phyloP scores from a whole-genome alignment of 2,113 vertebrate genomes.

The Phoenicopterus ruber region DNA sequence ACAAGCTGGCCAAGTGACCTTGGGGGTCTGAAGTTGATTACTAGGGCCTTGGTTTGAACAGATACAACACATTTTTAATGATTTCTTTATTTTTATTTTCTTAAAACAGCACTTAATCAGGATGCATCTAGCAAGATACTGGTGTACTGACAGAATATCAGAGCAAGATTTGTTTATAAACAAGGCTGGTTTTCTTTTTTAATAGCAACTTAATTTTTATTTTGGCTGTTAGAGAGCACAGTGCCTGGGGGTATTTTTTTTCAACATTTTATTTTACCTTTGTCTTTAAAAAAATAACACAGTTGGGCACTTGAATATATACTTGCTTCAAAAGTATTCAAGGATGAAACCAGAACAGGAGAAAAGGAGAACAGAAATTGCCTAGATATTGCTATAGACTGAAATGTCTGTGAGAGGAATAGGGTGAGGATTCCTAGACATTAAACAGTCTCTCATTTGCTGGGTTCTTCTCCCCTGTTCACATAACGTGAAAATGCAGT shows the following conservation, averaged over 20 bases:
- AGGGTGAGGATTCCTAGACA: neutral
- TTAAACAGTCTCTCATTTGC: neutral
- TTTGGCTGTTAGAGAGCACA: neutral
- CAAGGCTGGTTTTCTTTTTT: neutral
- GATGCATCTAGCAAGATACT: neutral
- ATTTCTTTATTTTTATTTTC: constrained; percentile 16
- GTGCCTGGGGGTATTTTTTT: neutral
- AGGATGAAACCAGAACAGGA: neutral
- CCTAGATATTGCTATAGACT: neutral
- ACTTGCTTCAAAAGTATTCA: neutral
- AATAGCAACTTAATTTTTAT: neutral
- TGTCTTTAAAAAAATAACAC: neutral
- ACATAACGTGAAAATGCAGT: neutral
- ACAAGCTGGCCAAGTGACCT: constrained; percentile 78
- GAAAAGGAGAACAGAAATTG: neutral
- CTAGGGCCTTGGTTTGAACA: constrained; percentile 49
- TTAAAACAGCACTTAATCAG: constrained; percentile 18
- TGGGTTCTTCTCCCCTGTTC: neutral
- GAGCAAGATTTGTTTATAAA: neutral
- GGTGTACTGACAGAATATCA: neutral
- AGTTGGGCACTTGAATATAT: neutral
- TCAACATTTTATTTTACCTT: neutral
- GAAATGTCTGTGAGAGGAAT: neutral
- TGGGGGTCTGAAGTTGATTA: constrained; percentile 73
- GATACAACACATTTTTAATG: constrained; percentile 11